A percentile compares a stretch with the other conserved stretches of the same genome.
These are phyloP conservation scores for Chiloscyllium plagiosum DNA, from an alignment of 2,113 vertebrate species.

Conservation along the genomic window DNA sequence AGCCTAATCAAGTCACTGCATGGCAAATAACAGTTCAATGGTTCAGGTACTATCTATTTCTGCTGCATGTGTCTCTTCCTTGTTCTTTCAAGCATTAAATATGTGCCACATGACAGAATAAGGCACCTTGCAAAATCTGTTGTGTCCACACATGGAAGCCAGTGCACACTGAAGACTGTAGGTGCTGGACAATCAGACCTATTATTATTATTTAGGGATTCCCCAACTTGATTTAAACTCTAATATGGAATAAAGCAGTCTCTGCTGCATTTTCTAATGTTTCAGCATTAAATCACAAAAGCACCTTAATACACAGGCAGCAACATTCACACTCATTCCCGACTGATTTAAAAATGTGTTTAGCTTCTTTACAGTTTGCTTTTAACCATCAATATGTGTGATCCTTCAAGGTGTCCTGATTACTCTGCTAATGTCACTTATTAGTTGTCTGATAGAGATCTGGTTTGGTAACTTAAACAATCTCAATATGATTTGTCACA, in stretches of 20 bases:
- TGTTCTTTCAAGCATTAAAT: constrained; percentile 51
- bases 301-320: background rate
- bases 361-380: background rate
- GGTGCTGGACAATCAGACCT: background rate
- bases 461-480: constrained; percentile 40
- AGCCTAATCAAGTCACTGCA: constrained; percentile 13
- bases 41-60: constrained; percentile 30
- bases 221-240: background rate
- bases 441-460: constrained; percentile 44
- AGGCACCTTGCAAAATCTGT: constrained; percentile 53
- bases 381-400: too few species aligned
- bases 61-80: constrained; percentile 43
- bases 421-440: background rate
- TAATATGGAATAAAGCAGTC: background rate
- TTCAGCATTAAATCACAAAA: background rate
- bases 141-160: constrained; percentile 50
- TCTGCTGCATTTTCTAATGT: background rate
- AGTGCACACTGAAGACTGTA: constrained; percentile 43
- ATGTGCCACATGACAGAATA: constrained; percentile 51
- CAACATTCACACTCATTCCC: background rate
- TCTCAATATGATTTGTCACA: constrained; percentile 39
- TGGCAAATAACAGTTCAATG: constrained; percentile 11
- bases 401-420: background rate
- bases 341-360: background rate
- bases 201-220: constrained; percentile 23